Evolutionary conservation across 2,797 vertebrate species (phyloP), one percentile per base, ranked within the genome.

Genomic region (Anableps anableps): DNA sequence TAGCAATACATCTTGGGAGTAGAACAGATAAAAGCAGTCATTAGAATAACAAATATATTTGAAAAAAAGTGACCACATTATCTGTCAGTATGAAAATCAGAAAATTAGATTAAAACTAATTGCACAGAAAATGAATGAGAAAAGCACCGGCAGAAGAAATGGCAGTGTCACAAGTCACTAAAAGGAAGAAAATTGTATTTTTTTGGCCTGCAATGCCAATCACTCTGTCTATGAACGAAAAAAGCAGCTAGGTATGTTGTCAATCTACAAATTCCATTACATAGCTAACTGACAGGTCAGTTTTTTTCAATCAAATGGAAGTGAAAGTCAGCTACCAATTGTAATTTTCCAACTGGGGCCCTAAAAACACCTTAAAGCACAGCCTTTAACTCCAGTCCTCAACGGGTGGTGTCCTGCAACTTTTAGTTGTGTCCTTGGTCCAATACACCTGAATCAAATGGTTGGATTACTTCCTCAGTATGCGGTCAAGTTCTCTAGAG

Each of bases 171-270:
- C 1, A 21, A 76, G 45, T 51, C 60, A 47, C 41, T 4, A 66
- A 66, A 71, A 53, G 31, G 48, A 36, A 43, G 41, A 68, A 60
- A 3, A 29, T 75, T 1, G 21, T 7, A 8, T 51, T 17, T 47
- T 72, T 78, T 75, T 50, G 9, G 43, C 38, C 41, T 62, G 47
- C 55, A 75, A 8, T 43, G 68, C 78, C 17, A 55, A 29, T 85
- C 77, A 84, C 76, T 48, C 50, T 51, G 13, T n/a, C n/a, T 34
- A 66, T 76, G 51, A 83, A 68, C 53, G 26, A 64, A 80, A 16
- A 71, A 86, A 64, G 13, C 55, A 60, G 78, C 50, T 50, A 77
- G 60, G 68, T 68, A 70, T 77, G 38, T 60, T 50, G 82, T 86
- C 66, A 83, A 78, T 47, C 36, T 66, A 76, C 78, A 77, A 74